Percentiles rank a stretch among this genome's conserved stretches.
Conservation (phyloP, 2,888 invertebrate genomes). For the Pyralis farinalis region DNA sequence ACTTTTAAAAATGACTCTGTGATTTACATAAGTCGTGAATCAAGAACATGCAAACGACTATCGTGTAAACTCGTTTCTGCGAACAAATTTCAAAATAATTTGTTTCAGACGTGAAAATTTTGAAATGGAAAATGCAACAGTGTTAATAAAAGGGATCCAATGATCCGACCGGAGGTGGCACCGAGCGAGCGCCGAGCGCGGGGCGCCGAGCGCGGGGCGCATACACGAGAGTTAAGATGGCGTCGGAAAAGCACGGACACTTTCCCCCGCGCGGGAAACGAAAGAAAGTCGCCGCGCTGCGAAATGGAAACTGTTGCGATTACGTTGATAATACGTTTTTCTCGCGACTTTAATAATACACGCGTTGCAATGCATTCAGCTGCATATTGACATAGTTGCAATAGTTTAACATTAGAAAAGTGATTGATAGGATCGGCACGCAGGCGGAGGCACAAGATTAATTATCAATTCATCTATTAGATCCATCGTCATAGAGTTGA, state of each 20-base stretch:
- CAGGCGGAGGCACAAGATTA: too few relatives aligned
- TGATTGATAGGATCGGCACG: background rate
- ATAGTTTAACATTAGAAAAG: background rate
- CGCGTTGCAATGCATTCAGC: conserved; percentile 7
- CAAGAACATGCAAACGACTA: too few relatives aligned
- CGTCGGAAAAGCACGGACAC: conserved; percentile 76
- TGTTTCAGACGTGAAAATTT: too few relatives aligned
- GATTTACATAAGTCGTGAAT: too few relatives aligned
- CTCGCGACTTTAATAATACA: conserved; percentile 16
- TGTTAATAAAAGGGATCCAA: too few relatives aligned
- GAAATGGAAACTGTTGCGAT: conserved; percentile 76
- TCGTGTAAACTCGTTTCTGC: too few relatives aligned
- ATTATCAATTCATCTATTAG: conserved; percentile 1
- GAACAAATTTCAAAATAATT: too few relatives aligned
- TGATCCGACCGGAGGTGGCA: too few relatives aligned
- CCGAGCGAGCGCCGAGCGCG: too few relatives aligned
- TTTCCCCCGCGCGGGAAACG: conserved; percentile 77
- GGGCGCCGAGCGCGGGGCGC: conserved; percentile 4
- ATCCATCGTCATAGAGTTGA: too few relatives aligned
- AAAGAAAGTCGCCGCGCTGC: conserved; percentile 68
- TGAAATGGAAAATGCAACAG: too few relatives aligned
- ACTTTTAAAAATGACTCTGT: too few relatives aligned
- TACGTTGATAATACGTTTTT: conserved; percentile 63
- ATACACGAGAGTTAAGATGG: conserved; percentile 50
- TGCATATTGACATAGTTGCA: background rate